Evolutionary conservation across 2,888 invertebrate genomes (phyloP).

Genomic region (Stenichneumon culpator): DNA sequence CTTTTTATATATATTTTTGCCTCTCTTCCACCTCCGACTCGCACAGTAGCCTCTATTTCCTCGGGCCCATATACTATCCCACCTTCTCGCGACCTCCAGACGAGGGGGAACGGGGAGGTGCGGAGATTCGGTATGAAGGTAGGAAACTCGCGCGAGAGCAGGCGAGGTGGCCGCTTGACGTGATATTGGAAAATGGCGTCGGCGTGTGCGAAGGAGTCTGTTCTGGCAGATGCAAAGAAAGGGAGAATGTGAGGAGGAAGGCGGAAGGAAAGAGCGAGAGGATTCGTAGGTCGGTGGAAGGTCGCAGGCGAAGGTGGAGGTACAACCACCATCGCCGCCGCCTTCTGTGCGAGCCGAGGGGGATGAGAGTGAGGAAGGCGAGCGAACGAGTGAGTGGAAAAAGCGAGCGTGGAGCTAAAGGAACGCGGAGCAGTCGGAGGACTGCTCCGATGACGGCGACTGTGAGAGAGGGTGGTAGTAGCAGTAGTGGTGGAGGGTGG

Average conservation of each 20-base stretch:
- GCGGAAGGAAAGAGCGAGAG: slow-evolving; percentile 45
- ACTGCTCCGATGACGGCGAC: slow-evolving; percentile 50
- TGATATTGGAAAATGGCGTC: slow-evolving; percentile 85
- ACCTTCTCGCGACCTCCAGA: slow-evolving; percentile 49
- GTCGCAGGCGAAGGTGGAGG: slow-evolving; percentile 56
- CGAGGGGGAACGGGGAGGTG: slow-evolving; percentile 67
- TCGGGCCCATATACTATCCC: slow-evolving; percentile 58
- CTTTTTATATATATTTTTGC: slow-evolving; percentile 45
- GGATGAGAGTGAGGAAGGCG: slow-evolving; percentile 46
- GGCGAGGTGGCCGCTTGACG: slow-evolving; percentile 77
- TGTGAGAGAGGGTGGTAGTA: slow-evolving; percentile 47
- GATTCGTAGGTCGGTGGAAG: slow-evolving; percentile 63
- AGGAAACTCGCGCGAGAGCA: slow-evolving; percentile 66
- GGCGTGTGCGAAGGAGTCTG: slow-evolving; percentile 77
- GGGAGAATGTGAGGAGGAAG: slow-evolving; percentile 70
- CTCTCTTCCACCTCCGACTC: slow-evolving; percentile 38
- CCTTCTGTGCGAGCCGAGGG: slow-evolving; percentile 50
- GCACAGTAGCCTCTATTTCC: slow-evolving; percentile 62
- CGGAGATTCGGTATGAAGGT: slow-evolving; percentile 60
- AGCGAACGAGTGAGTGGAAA: slow-evolving; percentile 57
- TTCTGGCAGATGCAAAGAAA: slow-evolving; percentile 61
- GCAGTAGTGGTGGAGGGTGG: slow-evolving; percentile 50
- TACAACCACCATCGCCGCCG: slow-evolving; percentile 61
- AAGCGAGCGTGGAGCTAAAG: slow-evolving; percentile 49
- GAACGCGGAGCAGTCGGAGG: slow-evolving; percentile 58